These are phyloP conservation scores for Takifugu ocellatus DNA, from an alignment of 2,797 vertebrate genomes.

Conservation along the genomic window DNA sequence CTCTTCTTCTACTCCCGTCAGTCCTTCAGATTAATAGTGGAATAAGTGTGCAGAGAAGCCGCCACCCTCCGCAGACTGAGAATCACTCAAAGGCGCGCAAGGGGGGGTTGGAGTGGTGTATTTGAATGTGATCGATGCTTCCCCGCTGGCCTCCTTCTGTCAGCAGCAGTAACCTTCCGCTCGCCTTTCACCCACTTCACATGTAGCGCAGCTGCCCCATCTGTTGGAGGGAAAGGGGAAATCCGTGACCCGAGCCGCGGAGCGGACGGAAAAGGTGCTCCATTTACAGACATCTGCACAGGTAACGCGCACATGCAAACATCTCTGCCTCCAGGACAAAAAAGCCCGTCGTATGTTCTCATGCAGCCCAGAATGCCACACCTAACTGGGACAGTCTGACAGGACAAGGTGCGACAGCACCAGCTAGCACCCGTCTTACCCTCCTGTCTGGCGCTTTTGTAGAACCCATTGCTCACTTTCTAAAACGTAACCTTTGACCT, in stretches of 20 bases:
- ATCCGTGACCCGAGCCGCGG: conserved; percentile 7
- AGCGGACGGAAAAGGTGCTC: conserved; percentile 17
- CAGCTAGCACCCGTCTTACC: conserved; percentile 19
- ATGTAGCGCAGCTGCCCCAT: conserved; percentile 23
- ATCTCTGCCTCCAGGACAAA: conserved; percentile 8
- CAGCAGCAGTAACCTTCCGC: conserved; percentile 40
- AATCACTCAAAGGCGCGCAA: conserved; percentile 9
- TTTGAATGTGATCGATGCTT: conserved; percentile 40
- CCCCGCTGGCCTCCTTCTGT: conserved; percentile 54
- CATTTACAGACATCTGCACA: background rate
- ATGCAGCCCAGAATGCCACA: conserved; percentile 25
- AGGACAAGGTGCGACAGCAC: conserved; percentile 18
- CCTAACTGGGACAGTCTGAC: background rate
- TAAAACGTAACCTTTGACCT: background rate
- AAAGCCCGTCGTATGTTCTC: conserved; percentile 39
- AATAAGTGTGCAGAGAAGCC: too few relatives aligned
- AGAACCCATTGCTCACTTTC: background rate
- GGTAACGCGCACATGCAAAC: too few relatives aligned
- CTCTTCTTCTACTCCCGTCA: too few relatives aligned
- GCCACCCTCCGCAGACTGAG: conserved; percentile 16
- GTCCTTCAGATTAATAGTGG: too few relatives aligned
- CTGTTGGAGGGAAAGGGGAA: conserved; percentile 32
- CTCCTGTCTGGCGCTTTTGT: conserved; percentile 29
- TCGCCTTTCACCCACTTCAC: conserved; percentile 55
- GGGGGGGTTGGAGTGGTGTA: conserved; percentile 12